Percentiles rank a stretch among this genome's conserved stretches.
Evolutionary conservation across 2,888 invertebrate genomes (phyloP).

Genomic region (Nomada fabriciana): DNA sequence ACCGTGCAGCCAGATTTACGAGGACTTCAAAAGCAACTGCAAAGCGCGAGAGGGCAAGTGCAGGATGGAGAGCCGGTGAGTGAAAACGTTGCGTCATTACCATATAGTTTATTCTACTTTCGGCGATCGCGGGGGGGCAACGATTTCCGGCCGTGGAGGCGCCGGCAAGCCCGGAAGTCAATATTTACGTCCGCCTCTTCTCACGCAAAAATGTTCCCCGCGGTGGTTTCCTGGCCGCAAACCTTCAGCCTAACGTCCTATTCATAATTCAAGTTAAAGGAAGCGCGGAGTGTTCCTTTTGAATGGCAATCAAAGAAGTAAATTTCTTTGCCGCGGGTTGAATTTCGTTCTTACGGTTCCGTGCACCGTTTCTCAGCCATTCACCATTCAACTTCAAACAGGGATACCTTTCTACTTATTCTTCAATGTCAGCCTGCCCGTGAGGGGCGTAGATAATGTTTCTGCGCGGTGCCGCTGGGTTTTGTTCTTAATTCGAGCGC

Average conservation of each 20-base stretch:
- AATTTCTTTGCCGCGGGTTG: constrained; percentile 48
- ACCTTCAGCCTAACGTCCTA: neutral
- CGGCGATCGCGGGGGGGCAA: constrained; percentile 11
- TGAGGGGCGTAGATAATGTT: neutral
- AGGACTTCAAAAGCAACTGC: constrained; percentile 94
- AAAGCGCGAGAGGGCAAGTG: constrained; percentile 94
- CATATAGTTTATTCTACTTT: constrained; percentile 51
- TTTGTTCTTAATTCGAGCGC: neutral
- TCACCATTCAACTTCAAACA: constrained; percentile 31
- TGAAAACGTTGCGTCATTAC: constrained; percentile 58
- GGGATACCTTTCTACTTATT: neutral
- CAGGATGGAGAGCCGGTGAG: constrained; percentile 95
- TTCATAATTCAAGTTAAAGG: constrained; percentile 58
- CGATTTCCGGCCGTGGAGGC: neutral
- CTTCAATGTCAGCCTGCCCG: constrained; percentile 29
- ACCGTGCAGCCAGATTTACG: constrained; percentile 92
- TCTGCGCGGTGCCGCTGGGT: neutral
- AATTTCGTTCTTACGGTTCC: constrained; percentile 28
- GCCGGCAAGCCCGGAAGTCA: constrained; percentile 29
- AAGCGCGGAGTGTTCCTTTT: constrained; percentile 50
- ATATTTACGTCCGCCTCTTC: constrained; percentile 54
- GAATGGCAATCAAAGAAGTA: constrained; percentile 57
- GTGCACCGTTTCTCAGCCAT: neutral
- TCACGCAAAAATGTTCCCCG: constrained; percentile 40
- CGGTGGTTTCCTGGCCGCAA: neutral